A percentile compares a stretch with the other conserved stretches of the same genome.
Evolutionary conservation across 2,797 vertebrate genomes (phyloP).

Genomic region (Aeoliscus strigatus): DNA sequence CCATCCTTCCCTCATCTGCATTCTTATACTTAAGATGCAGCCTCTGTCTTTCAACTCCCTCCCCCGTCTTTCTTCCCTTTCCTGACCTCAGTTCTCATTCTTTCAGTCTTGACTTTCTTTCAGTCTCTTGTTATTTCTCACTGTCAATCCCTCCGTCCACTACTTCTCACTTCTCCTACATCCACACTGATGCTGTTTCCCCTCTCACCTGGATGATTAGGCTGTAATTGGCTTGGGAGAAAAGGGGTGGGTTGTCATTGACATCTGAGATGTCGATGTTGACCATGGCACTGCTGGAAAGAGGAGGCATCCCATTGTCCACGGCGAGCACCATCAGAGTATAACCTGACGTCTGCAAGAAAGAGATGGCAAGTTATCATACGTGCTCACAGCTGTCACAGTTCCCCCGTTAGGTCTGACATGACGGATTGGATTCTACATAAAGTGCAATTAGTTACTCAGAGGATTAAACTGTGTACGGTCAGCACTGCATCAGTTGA

Average conservation of each 20-base stretch:
- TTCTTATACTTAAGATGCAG: conserved; percentile 59
- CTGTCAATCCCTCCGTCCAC: conserved; percentile 45
- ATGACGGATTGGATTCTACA: conserved; percentile 55
- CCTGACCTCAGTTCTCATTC: conserved; percentile 44
- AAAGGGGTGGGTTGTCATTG: conserved; percentile 93
- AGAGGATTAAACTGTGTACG: conserved; percentile 41
- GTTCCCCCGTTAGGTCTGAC: conserved; percentile 46
- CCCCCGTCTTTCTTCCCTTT: conserved; percentile 9
- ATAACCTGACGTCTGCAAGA: conserved; percentile 88
- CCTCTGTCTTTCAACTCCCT: conserved; percentile 44
- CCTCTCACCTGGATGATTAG: conserved; percentile 89
- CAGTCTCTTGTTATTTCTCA: conserved; percentile 53
- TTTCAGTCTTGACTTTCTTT: conserved; percentile 52
- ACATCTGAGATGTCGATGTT: conserved; percentile 97
- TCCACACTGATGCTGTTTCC: too few species aligned
- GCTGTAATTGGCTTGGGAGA: conserved; percentile 93
- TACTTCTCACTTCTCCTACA: conserved; percentile 19
- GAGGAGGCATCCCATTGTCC: conserved; percentile 84
- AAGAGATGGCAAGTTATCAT: conserved; percentile 27
- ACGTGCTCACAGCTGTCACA: too few species aligned
- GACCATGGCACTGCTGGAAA: conserved; percentile 81
- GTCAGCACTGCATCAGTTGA: conserved; percentile 32
- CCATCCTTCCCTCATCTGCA: conserved; percentile 36
- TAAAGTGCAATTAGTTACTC: conserved; percentile 47
- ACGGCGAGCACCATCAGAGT: conserved; percentile 86